phyloP scores from a whole-genome alignment of 2,797 vertebrate species.

The Yasuhikotakia modesta region DNA sequence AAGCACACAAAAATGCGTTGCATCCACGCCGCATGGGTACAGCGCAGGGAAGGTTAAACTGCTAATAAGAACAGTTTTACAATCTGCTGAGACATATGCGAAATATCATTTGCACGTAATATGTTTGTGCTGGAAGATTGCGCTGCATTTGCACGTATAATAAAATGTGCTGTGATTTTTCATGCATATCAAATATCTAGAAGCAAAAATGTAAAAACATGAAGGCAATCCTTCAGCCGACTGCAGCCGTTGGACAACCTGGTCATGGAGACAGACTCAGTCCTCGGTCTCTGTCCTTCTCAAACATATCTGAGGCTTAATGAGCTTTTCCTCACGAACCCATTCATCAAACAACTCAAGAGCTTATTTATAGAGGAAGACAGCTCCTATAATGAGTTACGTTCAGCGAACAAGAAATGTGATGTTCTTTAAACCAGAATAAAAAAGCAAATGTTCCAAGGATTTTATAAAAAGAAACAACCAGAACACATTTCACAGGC shows the following conservation, averaged over 20 bases:
- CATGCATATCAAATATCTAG: constrained; percentile 44
- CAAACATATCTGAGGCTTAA: constrained; percentile 44
- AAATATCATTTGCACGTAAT: constrained; percentile 45
- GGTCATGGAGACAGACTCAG: constrained; percentile 32
- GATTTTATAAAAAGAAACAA: background rate
- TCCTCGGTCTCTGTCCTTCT: constrained; percentile 28
- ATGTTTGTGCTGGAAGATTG: constrained; percentile 31
- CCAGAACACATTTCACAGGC: background rate
- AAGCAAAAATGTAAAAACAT: constrained; percentile 39
- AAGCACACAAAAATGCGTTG: no score
- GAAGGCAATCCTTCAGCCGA: constrained; percentile 37
- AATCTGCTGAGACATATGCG: constrained; percentile 40
- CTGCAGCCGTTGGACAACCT: constrained; percentile 29
- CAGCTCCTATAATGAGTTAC: constrained; percentile 14
- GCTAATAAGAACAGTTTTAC: constrained; percentile 23
- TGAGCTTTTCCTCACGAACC: constrained; percentile 18
- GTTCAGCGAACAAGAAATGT: background rate
- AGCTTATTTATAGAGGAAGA: constrained; percentile 31
- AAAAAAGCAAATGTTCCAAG: background rate
- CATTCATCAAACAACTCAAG: constrained; percentile 34
- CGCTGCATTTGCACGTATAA: constrained; percentile 29
- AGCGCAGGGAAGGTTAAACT: constrained; percentile 25
- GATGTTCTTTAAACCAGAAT: background rate
- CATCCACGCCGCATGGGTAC: background rate
- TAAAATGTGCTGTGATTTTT: constrained; percentile 42